Evolutionary conservation across 2,113 vertebrate genomes (phyloP).

Genomic region (Pterocles burchelli): DNA sequence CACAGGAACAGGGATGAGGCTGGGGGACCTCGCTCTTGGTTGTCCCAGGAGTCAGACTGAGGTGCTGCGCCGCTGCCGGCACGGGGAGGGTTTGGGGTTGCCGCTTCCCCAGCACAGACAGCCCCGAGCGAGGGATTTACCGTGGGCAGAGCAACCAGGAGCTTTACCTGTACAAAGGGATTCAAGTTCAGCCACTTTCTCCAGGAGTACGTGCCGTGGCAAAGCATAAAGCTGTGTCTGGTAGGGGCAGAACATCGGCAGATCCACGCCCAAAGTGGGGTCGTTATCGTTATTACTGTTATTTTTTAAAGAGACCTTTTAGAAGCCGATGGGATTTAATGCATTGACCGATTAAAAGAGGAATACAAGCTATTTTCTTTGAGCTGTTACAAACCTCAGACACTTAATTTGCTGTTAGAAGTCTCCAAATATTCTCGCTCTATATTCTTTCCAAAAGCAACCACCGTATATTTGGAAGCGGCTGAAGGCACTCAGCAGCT

Average conservation of each 20-base stretch:
- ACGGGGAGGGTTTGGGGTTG: background rate
- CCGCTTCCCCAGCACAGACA: background rate
- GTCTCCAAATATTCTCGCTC: conserved; percentile 23
- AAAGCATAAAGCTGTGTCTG: background rate
- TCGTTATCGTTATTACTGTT: background rate
- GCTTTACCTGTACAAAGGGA: background rate
- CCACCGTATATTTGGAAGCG: background rate
- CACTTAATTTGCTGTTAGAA: conserved; percentile 25
- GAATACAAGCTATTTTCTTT: conserved; percentile 42
- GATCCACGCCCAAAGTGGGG: background rate
- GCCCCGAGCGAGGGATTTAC: background rate
- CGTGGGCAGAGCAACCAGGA: background rate
- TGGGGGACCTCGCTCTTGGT: background rate
- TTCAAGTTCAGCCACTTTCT: background rate
- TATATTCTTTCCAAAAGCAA: conserved; percentile 16
- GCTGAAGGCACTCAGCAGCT: conserved; percentile 33
- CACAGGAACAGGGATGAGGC: background rate
- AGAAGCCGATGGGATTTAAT: conserved; percentile 36
- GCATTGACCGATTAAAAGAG: conserved; percentile 30
- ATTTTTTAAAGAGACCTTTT: conserved; percentile 53
- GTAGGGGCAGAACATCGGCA: background rate
- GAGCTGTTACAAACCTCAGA: conserved; percentile 54
- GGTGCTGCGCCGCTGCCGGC: background rate
- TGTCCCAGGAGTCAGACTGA: background rate
- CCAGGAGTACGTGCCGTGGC: background rate